phyloP scores from a whole-genome alignment of 2,113 vertebrate genomes.

The Hydrochoerus hydrochaeris region DNA sequence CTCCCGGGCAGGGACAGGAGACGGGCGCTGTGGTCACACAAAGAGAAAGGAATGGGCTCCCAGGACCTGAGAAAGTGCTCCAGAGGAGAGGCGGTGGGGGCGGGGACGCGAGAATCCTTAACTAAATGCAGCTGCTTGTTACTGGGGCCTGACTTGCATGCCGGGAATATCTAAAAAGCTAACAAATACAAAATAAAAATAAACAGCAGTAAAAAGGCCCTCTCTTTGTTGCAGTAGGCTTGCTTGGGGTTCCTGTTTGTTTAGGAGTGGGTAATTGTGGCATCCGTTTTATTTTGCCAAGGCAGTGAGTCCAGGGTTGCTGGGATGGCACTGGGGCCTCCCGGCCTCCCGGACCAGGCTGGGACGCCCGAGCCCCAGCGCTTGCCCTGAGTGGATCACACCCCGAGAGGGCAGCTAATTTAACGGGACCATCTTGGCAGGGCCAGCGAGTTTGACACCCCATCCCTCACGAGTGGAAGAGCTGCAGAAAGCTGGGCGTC shows the following conservation, averaged over 20 bases:
- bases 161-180: constrained; percentile 85
- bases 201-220: constrained; percentile 75
- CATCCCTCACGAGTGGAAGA: constrained; percentile 61
- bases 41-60: constrained; percentile 80
- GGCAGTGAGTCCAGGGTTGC: not conserved
- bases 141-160: constrained; percentile 79
- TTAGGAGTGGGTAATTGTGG: constrained; percentile 62
- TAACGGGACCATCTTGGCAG: constrained; percentile 72
- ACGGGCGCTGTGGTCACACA: not conserved
- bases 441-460: constrained; percentile 72
- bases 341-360: not conserved
- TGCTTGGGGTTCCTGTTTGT: not conserved
- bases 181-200: constrained; percentile 84
- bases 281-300: constrained; percentile 69
- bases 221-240: constrained; percentile 76
- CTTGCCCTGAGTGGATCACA: not conserved
- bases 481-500: constrained; percentile 30
- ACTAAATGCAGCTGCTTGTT: constrained; percentile 88
- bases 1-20: not conserved
- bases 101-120: constrained; percentile 74
- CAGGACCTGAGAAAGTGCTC: constrained; percentile 78
- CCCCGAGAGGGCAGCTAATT: constrained; percentile 56
- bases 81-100: constrained; percentile 69
- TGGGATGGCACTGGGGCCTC: constrained; percentile 30
- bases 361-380: not conserved